A percentile compares a stretch with the other conserved stretches of the same genome.
Evolutionary conservation across 2,888 invertebrate genomes (phyloP).

Genomic region (Chrysolina oricalcia): DNA sequence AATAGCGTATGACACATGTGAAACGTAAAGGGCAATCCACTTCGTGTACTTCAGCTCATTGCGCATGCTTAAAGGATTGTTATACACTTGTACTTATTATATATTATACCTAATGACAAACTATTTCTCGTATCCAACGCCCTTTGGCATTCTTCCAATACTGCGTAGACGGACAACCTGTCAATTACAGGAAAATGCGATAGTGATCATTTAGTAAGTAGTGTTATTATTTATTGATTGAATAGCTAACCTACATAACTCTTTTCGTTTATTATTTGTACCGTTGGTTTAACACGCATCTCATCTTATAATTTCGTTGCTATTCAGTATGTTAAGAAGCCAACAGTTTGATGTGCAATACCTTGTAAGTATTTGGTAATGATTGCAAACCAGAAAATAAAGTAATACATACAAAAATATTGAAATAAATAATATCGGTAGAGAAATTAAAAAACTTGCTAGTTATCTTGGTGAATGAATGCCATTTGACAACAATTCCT

Average conservation of each 20-base stretch:
- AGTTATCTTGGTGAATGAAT: no score
- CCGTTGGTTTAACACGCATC: slow-evolving; percentile 24
- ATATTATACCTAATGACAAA: no score
- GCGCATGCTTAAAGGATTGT: no score
- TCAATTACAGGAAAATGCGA: slow-evolving; percentile 17
- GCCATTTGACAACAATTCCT: no score
- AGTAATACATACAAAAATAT: neutral
- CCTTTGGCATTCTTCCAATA: slow-evolving; percentile 10
- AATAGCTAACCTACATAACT: slow-evolving; percentile 16
- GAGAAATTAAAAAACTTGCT: no score
- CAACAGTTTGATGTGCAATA: slow-evolving; percentile 7
- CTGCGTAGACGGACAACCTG: neutral
- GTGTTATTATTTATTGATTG: slow-evolving; percentile 23
- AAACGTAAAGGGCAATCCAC: no score
- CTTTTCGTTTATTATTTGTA: slow-evolving; percentile 21
- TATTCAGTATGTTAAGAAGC: slow-evolving; percentile 9
- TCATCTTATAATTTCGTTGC: slow-evolving; percentile 15
- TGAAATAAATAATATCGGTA: no score
- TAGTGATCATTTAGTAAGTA: slow-evolving; percentile 14
- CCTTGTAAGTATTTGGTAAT: slow-evolving; percentile 10
- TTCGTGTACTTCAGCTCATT: no score
- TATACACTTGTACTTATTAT: no score
- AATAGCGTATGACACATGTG: no score
- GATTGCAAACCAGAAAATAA: neutral
- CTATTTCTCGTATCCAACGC: neutral